Evolutionary conservation across 2,888 invertebrate species (phyloP).

Genomic region (Andrena chrysosceles): DNA sequence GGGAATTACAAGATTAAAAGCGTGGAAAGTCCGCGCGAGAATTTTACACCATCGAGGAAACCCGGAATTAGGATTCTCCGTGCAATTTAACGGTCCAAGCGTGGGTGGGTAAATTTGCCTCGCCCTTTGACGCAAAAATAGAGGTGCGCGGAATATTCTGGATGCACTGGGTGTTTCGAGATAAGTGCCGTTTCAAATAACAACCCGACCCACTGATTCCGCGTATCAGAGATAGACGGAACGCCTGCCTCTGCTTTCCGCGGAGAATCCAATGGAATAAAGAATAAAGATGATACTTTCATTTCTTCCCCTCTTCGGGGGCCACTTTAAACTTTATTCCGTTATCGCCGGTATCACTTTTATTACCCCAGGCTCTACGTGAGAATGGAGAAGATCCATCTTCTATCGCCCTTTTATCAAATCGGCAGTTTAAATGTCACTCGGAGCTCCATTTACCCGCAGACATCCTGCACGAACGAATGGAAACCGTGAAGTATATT

Average conservation of each 20-base stretch:
- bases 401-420: too few relatives aligned
- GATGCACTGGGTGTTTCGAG: not conserved
- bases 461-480: too few relatives aligned
- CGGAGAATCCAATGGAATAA: not conserved
- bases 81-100: conserved; percentile 27
- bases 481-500: too few relatives aligned
- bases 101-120: not conserved
- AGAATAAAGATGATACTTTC: not conserved
- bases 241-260: not conserved
- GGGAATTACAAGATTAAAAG: conserved; percentile 49
- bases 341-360: too few relatives aligned
- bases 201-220: not conserved
- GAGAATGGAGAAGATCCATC: too few relatives aligned
- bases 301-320: not conserved
- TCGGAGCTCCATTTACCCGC: too few relatives aligned
- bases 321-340: too few relatives aligned
- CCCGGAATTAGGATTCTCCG: conserved; percentile 23
- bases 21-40: conserved; percentile 14
- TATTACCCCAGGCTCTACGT: too few relatives aligned
- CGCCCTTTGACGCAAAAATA: conserved; percentile 15
- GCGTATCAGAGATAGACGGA: not conserved
- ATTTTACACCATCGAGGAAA: conserved; percentile 22
- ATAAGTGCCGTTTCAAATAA: not conserved
- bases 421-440: too few relatives aligned
- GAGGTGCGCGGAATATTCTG: not conserved